Percentiles rank a stretch among this genome's conserved stretches.
Conservation (phyloP, 2,797 vertebrate species). For the Parauchenoglanis punctatus region DNA sequence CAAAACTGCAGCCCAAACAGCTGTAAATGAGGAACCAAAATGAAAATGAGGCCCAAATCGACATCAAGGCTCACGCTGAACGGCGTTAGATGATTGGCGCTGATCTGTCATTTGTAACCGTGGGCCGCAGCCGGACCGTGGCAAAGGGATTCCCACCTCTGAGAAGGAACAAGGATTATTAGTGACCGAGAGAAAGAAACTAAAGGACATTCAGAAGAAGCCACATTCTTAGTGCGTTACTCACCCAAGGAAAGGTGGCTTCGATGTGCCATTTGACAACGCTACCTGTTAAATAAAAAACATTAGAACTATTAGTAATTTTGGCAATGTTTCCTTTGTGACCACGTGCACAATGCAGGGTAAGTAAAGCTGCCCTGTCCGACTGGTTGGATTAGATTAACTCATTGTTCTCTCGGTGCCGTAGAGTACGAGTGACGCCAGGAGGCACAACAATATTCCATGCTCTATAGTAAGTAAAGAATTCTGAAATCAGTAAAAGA, state of each 20-base stretch:
- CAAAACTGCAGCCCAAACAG: neutral
- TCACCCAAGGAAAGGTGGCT: slow-evolving; percentile 89
- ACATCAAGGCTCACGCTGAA: neutral
- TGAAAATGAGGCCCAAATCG: slow-evolving; percentile 7
- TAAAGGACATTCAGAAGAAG: neutral
- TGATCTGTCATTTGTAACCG: slow-evolving; percentile 94
- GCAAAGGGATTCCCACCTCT: slow-evolving; percentile 95
- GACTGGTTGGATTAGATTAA: slow-evolving; percentile 69
- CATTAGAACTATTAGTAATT: slow-evolving; percentile 30
- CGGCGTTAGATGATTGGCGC: slow-evolving; percentile 79
- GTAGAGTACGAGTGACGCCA: slow-evolving; percentile 21
- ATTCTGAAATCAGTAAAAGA: neutral
- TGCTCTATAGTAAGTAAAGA: slow-evolving; percentile 23
- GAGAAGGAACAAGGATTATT: slow-evolving; percentile 35
- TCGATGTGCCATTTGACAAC: slow-evolving; percentile 83
- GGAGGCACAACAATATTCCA: slow-evolving; percentile 30
- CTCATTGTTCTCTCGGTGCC: slow-evolving; percentile 39
- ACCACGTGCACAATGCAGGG: neutral
- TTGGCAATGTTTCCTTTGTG: neutral
- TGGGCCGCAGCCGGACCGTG: slow-evolving; percentile 90
- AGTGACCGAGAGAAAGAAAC: neutral
- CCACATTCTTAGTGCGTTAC: slow-evolving; percentile 18
- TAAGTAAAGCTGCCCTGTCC: slow-evolving; percentile 36
- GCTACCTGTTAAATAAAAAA: slow-evolving; percentile 77
- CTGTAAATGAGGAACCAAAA: neutral